Conservation (phyloP, 2,888 invertebrate species). For the Rosalia funebris region DNA sequence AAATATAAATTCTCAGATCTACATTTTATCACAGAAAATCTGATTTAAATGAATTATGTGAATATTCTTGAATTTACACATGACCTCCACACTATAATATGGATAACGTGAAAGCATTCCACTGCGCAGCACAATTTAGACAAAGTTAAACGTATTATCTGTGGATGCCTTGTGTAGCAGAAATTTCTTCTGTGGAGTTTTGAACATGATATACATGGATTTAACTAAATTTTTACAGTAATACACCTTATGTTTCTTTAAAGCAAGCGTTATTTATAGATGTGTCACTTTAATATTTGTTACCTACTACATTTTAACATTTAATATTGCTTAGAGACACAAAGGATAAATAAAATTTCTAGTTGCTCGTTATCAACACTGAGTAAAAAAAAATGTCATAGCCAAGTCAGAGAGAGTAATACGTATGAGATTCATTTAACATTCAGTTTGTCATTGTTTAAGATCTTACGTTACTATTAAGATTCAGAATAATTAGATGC, state of each 20-base stretch:
- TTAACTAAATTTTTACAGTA: constrained; percentile 26
- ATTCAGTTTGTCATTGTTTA: constrained; percentile 15
- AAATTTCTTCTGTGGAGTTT: constrained; percentile 10
- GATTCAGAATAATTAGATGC: not conserved
- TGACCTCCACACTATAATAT: not conserved
- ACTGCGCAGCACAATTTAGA: too few relatives aligned
- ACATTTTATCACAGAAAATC: constrained; percentile 28
- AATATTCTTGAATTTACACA: constrained; percentile 14
- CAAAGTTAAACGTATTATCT: not conserved
- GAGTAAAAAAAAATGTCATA: constrained; percentile 26
- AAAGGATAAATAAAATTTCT: constrained; percentile 29
- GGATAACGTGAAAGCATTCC: not conserved
- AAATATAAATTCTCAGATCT: constrained; percentile 25
- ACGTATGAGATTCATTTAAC: constrained; percentile 24
- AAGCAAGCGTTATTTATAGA: constrained; percentile 34
- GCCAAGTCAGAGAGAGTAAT: constrained; percentile 21
- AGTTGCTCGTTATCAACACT: constrained; percentile 11
- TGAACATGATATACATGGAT: constrained; percentile 36
- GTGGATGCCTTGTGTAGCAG: not conserved
- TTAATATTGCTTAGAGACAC: constrained; percentile 38
- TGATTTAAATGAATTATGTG: constrained; percentile 16
- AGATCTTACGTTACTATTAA: constrained; percentile 10
- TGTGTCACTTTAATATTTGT: constrained; percentile 33
- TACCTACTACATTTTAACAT: constrained; percentile 36
- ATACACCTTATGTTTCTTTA: constrained; percentile 30